Conservation (phyloP, 2,888 invertebrate species). For the Platypus cylindrus region DNA sequence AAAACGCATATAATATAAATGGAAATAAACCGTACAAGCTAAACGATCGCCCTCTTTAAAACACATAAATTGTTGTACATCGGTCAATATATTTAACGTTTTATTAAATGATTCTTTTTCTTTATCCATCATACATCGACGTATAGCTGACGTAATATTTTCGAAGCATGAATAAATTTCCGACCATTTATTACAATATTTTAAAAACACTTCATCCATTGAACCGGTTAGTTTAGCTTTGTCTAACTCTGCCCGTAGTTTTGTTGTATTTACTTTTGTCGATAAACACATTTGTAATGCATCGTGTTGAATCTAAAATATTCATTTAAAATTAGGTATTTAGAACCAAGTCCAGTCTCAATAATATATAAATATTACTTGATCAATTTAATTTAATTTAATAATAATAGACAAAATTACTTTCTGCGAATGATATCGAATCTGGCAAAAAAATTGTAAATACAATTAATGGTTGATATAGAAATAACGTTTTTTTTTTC, state of each 20-base stretch:
- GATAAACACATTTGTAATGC: slow-evolving; percentile 43
- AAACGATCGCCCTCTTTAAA: slow-evolving; percentile 72
- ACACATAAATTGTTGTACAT: slow-evolving; percentile 60
- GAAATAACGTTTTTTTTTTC: too few species aligned
- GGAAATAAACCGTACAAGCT: slow-evolving; percentile 46
- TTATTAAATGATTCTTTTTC: slow-evolving; percentile 51
- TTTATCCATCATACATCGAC: slow-evolving; percentile 48
- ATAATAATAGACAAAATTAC: too few species aligned
- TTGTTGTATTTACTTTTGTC: slow-evolving; percentile 43
- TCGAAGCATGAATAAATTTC: slow-evolving; percentile 48
- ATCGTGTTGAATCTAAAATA: slow-evolving; percentile 22
- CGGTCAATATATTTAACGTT: slow-evolving; percentile 53
- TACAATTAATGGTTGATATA: too few species aligned
- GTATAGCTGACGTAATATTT: slow-evolving; percentile 41
- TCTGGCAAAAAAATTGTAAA: too few species aligned
- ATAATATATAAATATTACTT: slow-evolving; percentile 1
- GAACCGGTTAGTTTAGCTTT: slow-evolving; percentile 48
- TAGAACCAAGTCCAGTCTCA: not conserved
- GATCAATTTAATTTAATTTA: too few species aligned
- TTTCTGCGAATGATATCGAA: too few species aligned
- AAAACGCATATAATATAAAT: too few species aligned
- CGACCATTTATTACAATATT: slow-evolving; percentile 56
- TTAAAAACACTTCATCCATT: slow-evolving; percentile 35
- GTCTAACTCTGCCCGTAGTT: slow-evolving; percentile 52
- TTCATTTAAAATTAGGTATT: not conserved